Conservation (phyloP, 2,888 invertebrate species). For the Pachliopta kotzebuea region DNA sequence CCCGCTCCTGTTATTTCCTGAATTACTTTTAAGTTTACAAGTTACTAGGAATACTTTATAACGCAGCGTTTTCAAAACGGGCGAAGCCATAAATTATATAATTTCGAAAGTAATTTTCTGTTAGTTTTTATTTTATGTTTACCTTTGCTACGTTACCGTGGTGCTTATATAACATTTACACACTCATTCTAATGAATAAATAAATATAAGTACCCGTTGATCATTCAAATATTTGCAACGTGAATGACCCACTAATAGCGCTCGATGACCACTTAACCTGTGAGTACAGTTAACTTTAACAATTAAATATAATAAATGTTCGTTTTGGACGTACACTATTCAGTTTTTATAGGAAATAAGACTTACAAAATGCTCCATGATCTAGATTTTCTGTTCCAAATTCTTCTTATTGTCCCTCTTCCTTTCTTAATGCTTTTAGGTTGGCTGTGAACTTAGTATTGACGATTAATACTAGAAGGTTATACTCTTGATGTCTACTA, state of each 20-base stretch:
- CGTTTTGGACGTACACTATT: neutral
- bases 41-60: neutral
- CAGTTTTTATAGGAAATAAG: neutral
- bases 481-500: neutral
- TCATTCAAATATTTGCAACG: constrained; percentile 1
- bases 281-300: neutral
- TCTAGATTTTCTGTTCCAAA: neutral
- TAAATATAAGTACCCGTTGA: neutral
- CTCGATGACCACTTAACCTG: neutral
- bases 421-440: too few relatives aligned
- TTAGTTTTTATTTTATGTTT: too few relatives aligned
- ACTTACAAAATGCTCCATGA: neutral
- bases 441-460: too few relatives aligned
- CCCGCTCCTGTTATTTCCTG: constrained; percentile 12
- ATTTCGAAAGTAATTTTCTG: neutral
- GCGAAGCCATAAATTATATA: neutral
- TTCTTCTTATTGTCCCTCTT: too few relatives aligned
- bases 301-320: constrained; percentile 7
- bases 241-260: constrained; percentile 1
- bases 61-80: neutral
- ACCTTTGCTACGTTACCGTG: neutral
- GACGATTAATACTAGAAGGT: neutral
- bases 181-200: constrained; percentile 1
- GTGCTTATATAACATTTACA: neutral
- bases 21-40: constrained; percentile 8